Conservation (phyloP, 2,113 vertebrate genomes). For the Corythaixoides concolor region DNA sequence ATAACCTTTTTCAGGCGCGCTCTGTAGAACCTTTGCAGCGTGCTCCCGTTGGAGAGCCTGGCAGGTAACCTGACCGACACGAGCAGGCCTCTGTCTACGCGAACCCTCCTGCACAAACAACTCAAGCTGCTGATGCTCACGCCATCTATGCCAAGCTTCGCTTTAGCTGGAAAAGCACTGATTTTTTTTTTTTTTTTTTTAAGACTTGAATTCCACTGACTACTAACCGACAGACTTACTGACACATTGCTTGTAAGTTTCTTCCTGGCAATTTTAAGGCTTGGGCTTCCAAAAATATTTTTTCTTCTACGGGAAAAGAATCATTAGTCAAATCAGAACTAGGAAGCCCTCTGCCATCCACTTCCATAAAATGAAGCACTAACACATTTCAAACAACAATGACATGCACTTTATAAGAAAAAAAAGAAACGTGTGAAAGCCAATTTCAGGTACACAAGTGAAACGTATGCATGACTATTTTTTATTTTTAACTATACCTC, state of each 20-base stretch:
- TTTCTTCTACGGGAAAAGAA: not conserved
- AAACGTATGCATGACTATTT: not conserved
- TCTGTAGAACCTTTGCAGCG: not conserved
- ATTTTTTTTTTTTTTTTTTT: not conserved
- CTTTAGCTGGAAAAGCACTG: not conserved
- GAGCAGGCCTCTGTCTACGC: not conserved
- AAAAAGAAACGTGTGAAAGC: not conserved
- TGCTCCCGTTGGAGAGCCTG: not conserved
- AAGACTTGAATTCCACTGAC: not conserved
- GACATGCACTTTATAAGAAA: fast-evolving
- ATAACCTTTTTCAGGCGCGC: not conserved
- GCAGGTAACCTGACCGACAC: not conserved
- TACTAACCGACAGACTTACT: not conserved
- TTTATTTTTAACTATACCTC: not conserved
- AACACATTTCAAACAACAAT: not conserved
- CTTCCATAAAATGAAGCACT: not conserved
- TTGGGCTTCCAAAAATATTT: not conserved
- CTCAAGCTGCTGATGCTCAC: not conserved
- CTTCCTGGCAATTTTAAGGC: not conserved
- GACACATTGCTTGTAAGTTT: not conserved
- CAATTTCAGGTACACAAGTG: not conserved
- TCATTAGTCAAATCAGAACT: not conserved
- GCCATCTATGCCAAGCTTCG: not conserved
- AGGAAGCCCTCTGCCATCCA: not conserved
- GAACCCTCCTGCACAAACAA: not conserved